Evolutionary conservation across 1,140 invertebrate genomes (phyloP).

Genomic region (Anoplophora glabripennis): DNA sequence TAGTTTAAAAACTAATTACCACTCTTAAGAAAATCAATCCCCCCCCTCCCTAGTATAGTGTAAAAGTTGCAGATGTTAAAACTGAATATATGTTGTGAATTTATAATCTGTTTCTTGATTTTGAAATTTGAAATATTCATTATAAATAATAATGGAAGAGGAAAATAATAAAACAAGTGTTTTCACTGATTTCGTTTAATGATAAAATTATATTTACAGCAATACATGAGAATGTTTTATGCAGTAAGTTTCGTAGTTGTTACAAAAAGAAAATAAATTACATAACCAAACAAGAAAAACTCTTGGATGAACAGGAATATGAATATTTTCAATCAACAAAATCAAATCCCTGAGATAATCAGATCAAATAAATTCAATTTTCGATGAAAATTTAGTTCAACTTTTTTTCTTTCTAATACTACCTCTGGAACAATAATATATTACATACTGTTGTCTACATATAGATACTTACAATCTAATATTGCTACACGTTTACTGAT

Average conservation of each 20-base stretch:
- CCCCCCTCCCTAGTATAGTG: no score
- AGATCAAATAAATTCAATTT: constrained; percentile 24
- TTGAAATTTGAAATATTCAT: no score
- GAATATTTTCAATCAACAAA: neutral
- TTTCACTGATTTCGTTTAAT: constrained; percentile 23
- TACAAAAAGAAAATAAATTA: constrained; percentile 7
- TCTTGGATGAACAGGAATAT: constrained; percentile 22
- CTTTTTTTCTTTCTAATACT: constrained; percentile 4
- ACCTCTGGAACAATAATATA: constrained; percentile 20
- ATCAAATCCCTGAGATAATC: constrained; percentile 33
- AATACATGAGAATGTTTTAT: constrained; percentile 12
- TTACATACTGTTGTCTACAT: constrained; percentile 21
- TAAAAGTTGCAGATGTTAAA: no score
- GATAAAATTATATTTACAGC: constrained; percentile 29
- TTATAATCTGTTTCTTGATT: neutral
- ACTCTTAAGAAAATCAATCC: no score
- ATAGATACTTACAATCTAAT: constrained; percentile 31
- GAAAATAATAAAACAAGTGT: constrained; percentile 8
- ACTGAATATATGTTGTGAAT: no score
- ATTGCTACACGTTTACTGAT: constrained; percentile 30
- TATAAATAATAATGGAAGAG: neutral
- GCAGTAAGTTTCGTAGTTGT: neutral
- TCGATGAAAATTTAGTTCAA: neutral
- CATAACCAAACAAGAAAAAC: constrained; percentile 5
- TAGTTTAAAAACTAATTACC: no score